Conservation (phyloP, 1,140 invertebrate species). For the Agrypnia vestita region DNA sequence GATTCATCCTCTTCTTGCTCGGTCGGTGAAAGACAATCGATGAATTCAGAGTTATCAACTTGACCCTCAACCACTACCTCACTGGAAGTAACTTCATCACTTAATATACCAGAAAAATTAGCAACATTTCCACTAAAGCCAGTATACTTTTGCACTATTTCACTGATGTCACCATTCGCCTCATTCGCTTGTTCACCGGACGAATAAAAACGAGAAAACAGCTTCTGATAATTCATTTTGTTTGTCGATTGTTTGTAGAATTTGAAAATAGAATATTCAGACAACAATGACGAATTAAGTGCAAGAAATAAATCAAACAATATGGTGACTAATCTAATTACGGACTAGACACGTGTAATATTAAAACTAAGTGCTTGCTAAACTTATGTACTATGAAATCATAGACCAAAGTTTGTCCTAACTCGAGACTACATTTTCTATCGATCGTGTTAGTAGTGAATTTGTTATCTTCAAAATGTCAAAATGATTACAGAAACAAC, state of each 20-base stretch:
- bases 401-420: conserved; percentile 25
- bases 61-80: conserved; percentile 20
- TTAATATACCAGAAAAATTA: conserved; percentile 18
- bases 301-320: conserved; percentile 33
- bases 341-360: conserved; percentile 40
- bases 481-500: conserved; percentile 7
- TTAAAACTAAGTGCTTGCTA: conserved; percentile 6
- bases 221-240: conserved; percentile 59
- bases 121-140: conserved; percentile 36
- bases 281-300: conserved; percentile 15
- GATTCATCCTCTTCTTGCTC: conserved; percentile 45
- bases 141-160: conserved; percentile 54
- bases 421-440: conserved; percentile 13
- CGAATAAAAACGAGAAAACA: conserved; percentile 57
- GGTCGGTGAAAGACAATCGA: conserved; percentile 31
- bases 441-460: conserved; percentile 5
- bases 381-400: conserved; percentile 44
- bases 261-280: conserved; percentile 17
- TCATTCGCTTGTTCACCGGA: conserved; percentile 37
- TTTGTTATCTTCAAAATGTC: conserved; percentile 32
- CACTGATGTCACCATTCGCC: neutral
- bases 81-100: conserved; percentile 32
- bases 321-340: conserved; percentile 53
- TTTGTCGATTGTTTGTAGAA: neutral
- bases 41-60: conserved; percentile 42